These are phyloP conservation scores for Notiomystis cincta DNA, from an alignment of 2,113 vertebrate genomes.

Conservation along the genomic window DNA sequence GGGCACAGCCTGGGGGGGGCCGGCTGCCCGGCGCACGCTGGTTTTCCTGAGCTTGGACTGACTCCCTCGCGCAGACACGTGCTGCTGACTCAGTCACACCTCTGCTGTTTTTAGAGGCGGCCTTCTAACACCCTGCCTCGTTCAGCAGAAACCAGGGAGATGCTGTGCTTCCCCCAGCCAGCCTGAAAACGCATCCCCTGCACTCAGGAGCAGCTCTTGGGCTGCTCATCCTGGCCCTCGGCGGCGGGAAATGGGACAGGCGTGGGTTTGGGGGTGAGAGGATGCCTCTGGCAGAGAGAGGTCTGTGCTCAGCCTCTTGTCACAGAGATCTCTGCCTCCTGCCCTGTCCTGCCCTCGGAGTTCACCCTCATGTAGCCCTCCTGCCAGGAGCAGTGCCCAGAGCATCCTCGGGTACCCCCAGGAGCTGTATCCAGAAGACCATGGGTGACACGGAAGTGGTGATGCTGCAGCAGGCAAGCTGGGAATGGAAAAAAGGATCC, in stretches of 20 bases:
- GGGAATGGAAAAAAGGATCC: neutral
- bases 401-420: neutral
- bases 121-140: slow-evolving; percentile 9
- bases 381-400: neutral
- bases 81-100: slow-evolving; percentile 52
- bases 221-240: neutral
- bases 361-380: neutral
- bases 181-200: neutral
- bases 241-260: neutral
- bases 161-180: neutral
- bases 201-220: neutral
- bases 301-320: neutral
- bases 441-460: neutral
- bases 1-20: neutral
- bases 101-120: slow-evolving; percentile 39
- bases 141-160: slow-evolving; percentile 11
- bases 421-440: neutral
- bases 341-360: neutral
- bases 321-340: neutral
- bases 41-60: neutral
- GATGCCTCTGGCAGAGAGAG: neutral
- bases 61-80: slow-evolving; percentile 2
- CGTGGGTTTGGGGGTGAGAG: neutral
- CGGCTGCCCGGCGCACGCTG: neutral
- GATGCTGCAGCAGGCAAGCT: neutral